Base-by-base conservation (phyloP, 2,113 vertebrate species). In the Egretta garzetta region DNA sequence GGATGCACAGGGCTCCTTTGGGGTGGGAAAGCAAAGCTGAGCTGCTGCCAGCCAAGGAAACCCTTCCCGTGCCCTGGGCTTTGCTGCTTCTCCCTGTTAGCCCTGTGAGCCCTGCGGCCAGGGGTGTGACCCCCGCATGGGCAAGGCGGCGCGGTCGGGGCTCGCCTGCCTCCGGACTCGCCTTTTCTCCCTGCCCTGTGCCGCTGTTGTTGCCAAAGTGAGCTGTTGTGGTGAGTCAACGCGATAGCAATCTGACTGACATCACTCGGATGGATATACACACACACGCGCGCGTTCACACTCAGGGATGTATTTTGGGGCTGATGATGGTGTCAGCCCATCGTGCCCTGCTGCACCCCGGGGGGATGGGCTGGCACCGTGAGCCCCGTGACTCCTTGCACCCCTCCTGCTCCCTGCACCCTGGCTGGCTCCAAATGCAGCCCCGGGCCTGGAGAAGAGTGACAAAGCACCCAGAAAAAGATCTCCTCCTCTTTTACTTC, bases 211-310 rank as follows among this genome's bases (percentile, higher is more conserved):
- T 94, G 89, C 72, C 86, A 37, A 55, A 84, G 70, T 0, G 72
- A 86, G 91, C 41, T 17, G 0, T 0, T 3, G 15, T 2, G 27
- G 43, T 91, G 95, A 97, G 94, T 87, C 96, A 94, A 32, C 0
- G 9, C 6, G 91, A 96, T 79, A 90, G 87, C 23, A 6, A 93
- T 96, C 96, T 37, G 1, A 0, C 66, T 96, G 96, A 93, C 95
- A 85, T 94, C 96, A 96, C 2, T 10, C 55, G 7, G 49, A 50
- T 12, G 12, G 67, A 62, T 43, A 43, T 43, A 43, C 41, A 43
- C 41, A 43, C 41, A 41, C 41, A 41, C 14, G 9, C 41, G 14
- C 12, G 41, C 41, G 41, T 43, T 20, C 52, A 19, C 16, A 17
- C 47, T 18, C 55, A 4, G 47, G 37, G 73, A 17, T 56, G 91